Evolutionary conservation across 1,140 invertebrate genomes (phyloP), one percentile per base, ranked within the genome.

Genomic region (Archivesica marissinica): DNA sequence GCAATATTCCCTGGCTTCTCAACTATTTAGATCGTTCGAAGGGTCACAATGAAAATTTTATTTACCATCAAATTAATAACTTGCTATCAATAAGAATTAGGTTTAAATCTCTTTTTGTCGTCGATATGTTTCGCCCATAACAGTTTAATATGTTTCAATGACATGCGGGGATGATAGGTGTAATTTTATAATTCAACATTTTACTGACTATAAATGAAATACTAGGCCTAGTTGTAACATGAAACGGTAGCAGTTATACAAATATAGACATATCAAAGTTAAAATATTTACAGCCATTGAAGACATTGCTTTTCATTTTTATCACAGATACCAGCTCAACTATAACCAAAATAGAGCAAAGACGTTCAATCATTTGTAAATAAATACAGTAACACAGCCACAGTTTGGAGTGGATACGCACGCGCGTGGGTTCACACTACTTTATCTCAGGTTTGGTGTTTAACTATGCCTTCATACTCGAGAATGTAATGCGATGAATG

Each of bases 21-120:
- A 64, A 64, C 33, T 33, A n/a, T 64, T 64, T 64, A 64, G 59
- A 30, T 33, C 30, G 59, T 64, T 64, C 59, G 20, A 64, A 35
- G 38, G 2, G 59, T 2, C n/a, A n/a, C n/a, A 64, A 64, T 64
- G 59, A 64, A 35, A 15, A 35, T 64, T 64, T 64, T 64, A 64
- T 64, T 64, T 64, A 20, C 59, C 59, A 64, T 64, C 59, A 64
- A 64, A 64, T 35, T 64, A 64, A 64, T 64, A 64, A 64, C 59
- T 64, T 33, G 30, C n/a, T 64, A 64, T 64, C 59, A 64, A 64
- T 64, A 64, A 33, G 59, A 64, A 64, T 64, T 35, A 64, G 59
- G 38, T 64, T 64, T 35, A 64, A 64, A 64, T 33, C 59, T 25
- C 30, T 64, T 30, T 64, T 64, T 35, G 59, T 64, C n/a, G 23